These are phyloP conservation scores for Scomber scombrus DNA, from an alignment of 2,113 vertebrate genomes.

Conservation along the genomic window DNA sequence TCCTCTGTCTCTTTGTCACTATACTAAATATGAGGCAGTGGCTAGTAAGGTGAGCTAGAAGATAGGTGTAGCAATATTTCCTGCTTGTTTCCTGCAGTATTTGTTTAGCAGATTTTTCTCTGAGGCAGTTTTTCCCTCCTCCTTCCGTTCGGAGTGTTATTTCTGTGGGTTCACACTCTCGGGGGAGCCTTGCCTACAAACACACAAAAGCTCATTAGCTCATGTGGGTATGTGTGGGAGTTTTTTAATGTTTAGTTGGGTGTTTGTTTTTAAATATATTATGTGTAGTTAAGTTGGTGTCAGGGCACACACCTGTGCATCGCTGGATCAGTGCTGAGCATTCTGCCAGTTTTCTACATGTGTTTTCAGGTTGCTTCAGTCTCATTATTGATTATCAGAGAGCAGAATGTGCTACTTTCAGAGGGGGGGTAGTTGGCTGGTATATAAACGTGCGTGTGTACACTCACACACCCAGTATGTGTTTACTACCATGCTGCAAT, in stretches of 20 bases:
- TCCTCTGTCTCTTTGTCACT: constrained; percentile 24
- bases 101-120: constrained; percentile 72
- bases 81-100: constrained; percentile 64
- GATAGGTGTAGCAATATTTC: constrained; percentile 51
- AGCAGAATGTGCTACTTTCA: constrained; percentile 49
- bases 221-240: constrained; percentile 31
- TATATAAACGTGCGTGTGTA: constrained; percentile 5
- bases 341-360: constrained; percentile 11
- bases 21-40: constrained; percentile 29
- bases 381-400: constrained; percentile 66
- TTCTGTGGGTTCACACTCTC: constrained; percentile 69
- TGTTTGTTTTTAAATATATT: constrained; percentile 56
- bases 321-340: constrained; percentile 31
- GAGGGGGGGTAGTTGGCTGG: neutral
- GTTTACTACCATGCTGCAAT: constrained; percentile 3
- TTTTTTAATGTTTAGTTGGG: constrained; percentile 50
- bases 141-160: constrained; percentile 50
- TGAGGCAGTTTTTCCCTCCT: constrained; percentile 54
- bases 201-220: constrained; percentile 78
- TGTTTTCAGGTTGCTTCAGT: constrained; percentile 44
- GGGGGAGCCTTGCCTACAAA: constrained; percentile 67
- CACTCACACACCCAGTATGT: neutral
- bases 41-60: constrained; percentile 26
- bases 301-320: constrained; percentile 1
- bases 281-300: constrained; percentile 34